Conservation (phyloP, 2,888 invertebrate species). For the Lithophane semibrunnea region DNA sequence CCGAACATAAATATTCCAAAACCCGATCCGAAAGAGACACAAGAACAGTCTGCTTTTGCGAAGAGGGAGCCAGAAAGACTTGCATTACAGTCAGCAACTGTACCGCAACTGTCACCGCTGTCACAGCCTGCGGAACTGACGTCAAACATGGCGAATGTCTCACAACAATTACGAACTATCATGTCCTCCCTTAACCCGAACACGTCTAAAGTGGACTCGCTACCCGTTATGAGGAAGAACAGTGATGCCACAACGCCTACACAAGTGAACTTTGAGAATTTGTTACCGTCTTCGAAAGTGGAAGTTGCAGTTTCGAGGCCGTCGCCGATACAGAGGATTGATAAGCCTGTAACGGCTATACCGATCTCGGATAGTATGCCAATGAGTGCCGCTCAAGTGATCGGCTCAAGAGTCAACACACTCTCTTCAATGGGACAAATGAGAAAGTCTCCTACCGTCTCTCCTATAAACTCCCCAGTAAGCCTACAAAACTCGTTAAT, state of each 20-base stretch:
- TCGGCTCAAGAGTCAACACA: constrained; percentile 84
- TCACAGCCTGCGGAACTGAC: constrained; percentile 93
- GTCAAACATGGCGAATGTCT: constrained; percentile 93
- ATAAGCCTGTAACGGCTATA: constrained; percentile 78
- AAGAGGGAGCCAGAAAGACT: constrained; percentile 82
- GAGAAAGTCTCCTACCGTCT: constrained; percentile 86
- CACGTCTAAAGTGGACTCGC: constrained; percentile 87
- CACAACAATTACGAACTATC: constrained; percentile 92
- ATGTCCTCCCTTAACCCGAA: constrained; percentile 91
- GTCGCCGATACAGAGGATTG: constrained; percentile 82
- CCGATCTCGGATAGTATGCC: constrained; percentile 78
- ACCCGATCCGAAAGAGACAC: constrained; percentile 77
- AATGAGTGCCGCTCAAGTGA: constrained; percentile 83
- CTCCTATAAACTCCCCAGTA: constrained; percentile 86
- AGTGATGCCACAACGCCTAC: constrained; percentile 84
- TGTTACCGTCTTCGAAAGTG: constrained; percentile 88
- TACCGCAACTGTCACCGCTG: constrained; percentile 93
- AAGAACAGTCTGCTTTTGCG: constrained; percentile 77
- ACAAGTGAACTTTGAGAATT: constrained; percentile 89
- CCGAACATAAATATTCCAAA: constrained; percentile 68
- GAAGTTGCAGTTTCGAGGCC: constrained; percentile 84
- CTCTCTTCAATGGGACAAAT: constrained; percentile 83
- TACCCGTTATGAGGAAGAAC: constrained; percentile 87
- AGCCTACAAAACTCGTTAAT: constrained; percentile 80
- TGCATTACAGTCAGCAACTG: constrained; percentile 87